Evolutionary conservation across 2,888 invertebrate genomes (phyloP), one percentile per base, ranked within the genome.

Genomic region (Vandiemenella viatica): DNA sequence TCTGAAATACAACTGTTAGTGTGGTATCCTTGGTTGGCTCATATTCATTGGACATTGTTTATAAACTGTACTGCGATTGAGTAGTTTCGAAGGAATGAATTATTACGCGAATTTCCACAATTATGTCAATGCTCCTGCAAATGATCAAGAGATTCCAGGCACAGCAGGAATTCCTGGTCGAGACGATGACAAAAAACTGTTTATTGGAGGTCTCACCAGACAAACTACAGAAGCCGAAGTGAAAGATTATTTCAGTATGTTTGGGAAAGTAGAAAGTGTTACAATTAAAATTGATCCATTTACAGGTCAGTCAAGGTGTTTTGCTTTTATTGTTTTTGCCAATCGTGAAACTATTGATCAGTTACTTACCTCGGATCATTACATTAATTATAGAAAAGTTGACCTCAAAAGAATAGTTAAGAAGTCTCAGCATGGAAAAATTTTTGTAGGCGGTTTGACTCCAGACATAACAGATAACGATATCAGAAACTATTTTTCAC

Each of bases 361-460:
- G 65, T 63, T 73, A 5, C 61, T 73, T 19, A 65, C 67, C 19
- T 66, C 67, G 18, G 72, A 73, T 50, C 78, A 78, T 64, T 72
- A 70, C 58, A 71, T 79, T 58, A 75, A 76, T 61, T 75, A 74
- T 54, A 74, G 76, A 59, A 74, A 73, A 63, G 76, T 79, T 47
- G 79, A 79, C 60, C 77, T 77, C 1, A 78, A 79, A 58, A 68
- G 73, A 60, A 78, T 78, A 21, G 76, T 77, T 42, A 78, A 78
- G 62, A 71, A 73, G 60, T 75, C 77, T 2, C 65, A 72, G 47
- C 72, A 74, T 51, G 74, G 75, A 23, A 79, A 79, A 62, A 73
- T 79, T 51, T 79, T 79, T 59, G 78, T 79, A 17, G 79, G 79
- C 41, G 78, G 78, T 43, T 63, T 79, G 43, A 76, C 76, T 51